Base-by-base conservation (phyloP, 2,113 vertebrate genomes). In the Amazona vittata region DNA sequence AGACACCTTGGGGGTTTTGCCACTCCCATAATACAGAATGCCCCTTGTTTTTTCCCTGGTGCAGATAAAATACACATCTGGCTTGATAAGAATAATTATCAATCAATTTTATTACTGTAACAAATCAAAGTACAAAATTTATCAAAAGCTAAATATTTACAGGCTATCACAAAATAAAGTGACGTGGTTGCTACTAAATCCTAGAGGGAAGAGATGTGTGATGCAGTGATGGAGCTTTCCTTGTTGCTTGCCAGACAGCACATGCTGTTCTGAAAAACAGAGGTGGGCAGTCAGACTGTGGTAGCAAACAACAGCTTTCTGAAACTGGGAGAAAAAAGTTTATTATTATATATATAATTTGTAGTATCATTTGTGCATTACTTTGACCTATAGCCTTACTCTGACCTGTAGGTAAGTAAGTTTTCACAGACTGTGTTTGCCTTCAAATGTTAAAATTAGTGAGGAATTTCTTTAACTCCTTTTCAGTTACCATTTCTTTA, bases 91-190 rank as follows among this genome's bases (percentile, higher is more conserved):
- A 64, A 78, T 4, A 46, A 53, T 81, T 69, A 82, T n/a, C 35
- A 31, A 18, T 83, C 11, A 39, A 41, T 68, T 96, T 95, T 96
- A 93, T 94, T 96, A 83, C 80, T 91, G 65, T 39, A 86, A 62
- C 96, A 96, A 86, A 95, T 83, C 59, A 91, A 97, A 96, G 95
- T 97, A 98, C 79, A 98, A 97, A 98, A 97, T 31, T 93, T 97
- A 97, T 95, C 85, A 97, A 98, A 98, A 94, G 46, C 83, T 91
- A 87, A 95, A 68, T 97, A 97, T 96, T 97, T 98, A 96, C 91
- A 97, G 15, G 71, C 87, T 92, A 28, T 75, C 35, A 85, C 77
- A 95, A 91, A 94, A 89, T 15, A 82, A 90, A 75, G 15, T 55
- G 28, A 70, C 14, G 63, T 69, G 5, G 55, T 55, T 52, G 31